These are phyloP conservation scores for Muraenolepis orangiensis DNA, from an alignment of 2,797 vertebrate species.

Conservation along the genomic window DNA sequence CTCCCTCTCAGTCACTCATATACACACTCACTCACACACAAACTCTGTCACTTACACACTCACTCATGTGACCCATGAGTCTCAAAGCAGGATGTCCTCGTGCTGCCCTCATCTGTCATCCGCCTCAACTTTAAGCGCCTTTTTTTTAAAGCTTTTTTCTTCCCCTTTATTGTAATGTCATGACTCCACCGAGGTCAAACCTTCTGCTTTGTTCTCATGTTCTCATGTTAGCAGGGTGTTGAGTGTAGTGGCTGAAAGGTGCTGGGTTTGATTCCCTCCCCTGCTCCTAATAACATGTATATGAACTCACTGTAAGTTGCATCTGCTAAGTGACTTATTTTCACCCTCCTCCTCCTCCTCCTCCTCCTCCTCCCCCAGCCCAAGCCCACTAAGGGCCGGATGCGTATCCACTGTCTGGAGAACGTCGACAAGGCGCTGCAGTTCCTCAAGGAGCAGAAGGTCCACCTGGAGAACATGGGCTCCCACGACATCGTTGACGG, in stretches of 20 bases:
- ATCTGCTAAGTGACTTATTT: not conserved
- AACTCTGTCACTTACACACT: not conserved
- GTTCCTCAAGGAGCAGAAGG: slow-evolving; percentile 92
- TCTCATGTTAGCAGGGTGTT: not conserved
- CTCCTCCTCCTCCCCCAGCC: slow-evolving; percentile 69
- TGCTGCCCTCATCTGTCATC: not conserved
- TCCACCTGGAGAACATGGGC: slow-evolving; percentile 93
- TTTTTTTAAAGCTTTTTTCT: not conserved
- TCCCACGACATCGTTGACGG: slow-evolving; percentile 94
- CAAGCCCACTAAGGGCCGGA: slow-evolving; percentile 90
- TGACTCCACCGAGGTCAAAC: not conserved
- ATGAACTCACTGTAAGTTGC: not conserved
- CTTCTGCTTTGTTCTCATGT: not conserved
- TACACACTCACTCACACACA: too few relatives aligned
- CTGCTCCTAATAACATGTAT: not conserved
- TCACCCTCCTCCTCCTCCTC: not conserved
- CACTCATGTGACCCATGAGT: not conserved
- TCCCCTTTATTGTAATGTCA: not conserved
- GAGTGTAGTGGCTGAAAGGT: not conserved
- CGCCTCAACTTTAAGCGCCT: not conserved
- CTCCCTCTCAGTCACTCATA: not conserved
- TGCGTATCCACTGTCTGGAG: slow-evolving; percentile 95
- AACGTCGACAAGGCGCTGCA: slow-evolving; percentile 94
- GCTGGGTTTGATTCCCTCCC: not conserved
- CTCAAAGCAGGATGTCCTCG: not conserved